phyloP scores from a whole-genome alignment of 2,888 invertebrate species.

The Tromatobia lineatoria region DNA sequence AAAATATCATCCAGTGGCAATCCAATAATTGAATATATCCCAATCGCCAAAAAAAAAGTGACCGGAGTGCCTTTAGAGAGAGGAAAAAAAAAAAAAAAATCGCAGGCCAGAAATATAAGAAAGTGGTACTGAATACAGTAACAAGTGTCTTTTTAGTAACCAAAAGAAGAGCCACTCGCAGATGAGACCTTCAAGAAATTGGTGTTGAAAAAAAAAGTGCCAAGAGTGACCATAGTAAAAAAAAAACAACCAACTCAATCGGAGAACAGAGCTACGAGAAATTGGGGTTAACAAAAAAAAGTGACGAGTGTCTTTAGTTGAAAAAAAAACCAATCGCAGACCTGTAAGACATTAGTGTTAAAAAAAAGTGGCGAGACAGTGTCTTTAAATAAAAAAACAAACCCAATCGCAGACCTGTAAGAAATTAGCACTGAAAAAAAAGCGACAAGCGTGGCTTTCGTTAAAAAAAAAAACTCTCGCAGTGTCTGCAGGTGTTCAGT shows the following conservation, averaged over 20 bases:
- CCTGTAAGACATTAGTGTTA: too few species aligned
- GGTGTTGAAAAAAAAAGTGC: background rate
- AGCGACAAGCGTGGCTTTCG: background rate
- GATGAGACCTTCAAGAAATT: background rate
- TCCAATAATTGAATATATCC: too few species aligned
- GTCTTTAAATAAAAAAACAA: too few species aligned
- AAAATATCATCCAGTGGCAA: background rate
- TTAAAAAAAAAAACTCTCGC: background rate
- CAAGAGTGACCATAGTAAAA: too few species aligned
- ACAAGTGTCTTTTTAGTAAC: too few species aligned
- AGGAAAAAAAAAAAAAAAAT: background rate
- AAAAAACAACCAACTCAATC: too few species aligned
- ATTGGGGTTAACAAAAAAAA: too few species aligned
- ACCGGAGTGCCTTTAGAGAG: too few species aligned
- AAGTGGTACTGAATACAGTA: too few species aligned
- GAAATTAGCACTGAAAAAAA: conserved; percentile 14
- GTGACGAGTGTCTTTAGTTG: too few species aligned
- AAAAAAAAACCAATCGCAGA: too few species aligned
- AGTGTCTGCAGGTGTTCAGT: conserved; percentile 29
- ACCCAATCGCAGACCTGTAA: background rate
- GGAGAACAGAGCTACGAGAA: background rate
- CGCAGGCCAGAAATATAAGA: too few species aligned
- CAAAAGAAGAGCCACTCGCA: background rate
- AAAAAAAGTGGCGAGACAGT: background rate
- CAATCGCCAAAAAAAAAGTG: background rate